Conservation (phyloP, 1,140 invertebrate genomes). For the Brachionus manjavacas region DNA sequence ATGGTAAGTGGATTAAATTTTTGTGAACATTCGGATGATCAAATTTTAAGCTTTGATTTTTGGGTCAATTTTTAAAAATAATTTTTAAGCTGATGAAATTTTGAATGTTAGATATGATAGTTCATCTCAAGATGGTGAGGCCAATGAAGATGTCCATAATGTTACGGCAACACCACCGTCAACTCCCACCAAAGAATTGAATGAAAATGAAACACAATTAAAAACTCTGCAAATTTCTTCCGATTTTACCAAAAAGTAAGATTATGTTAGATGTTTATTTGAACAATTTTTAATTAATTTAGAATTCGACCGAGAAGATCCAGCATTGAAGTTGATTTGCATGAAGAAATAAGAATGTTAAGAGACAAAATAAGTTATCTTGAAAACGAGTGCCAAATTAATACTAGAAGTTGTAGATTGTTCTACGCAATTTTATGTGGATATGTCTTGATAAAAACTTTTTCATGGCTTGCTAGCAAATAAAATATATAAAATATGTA, state of each 20-base stretch:
- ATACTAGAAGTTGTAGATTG: constrained; percentile 39
- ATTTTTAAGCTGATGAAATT: constrained; percentile 9
- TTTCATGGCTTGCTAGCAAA: constrained; percentile 34
- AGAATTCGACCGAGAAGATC: constrained; percentile 41
- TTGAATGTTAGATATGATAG: not conserved
- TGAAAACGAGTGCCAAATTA: constrained; percentile 26
- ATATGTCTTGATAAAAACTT: constrained; percentile 37
- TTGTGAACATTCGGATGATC: not conserved
- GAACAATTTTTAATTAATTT: not conserved
- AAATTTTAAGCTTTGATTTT: not conserved
- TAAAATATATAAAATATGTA: not conserved
- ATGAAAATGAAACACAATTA: not conserved
- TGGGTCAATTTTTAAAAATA: not conserved
- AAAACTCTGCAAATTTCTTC: constrained; percentile 37
- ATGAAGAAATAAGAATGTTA: constrained; percentile 35
- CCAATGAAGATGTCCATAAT: not conserved
- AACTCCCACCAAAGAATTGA: not conserved
- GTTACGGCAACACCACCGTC: constrained; percentile 25
- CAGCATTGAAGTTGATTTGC: constrained; percentile 38
- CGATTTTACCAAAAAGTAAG: constrained; percentile 3
- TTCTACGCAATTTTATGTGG: constrained; percentile 40
- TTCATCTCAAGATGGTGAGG: not conserved
- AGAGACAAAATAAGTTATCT: constrained; percentile 29
- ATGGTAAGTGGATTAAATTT: not conserved
- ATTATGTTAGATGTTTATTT: not conserved